Percentiles rank a stretch among this genome's conserved stretches.
phyloP scores from a whole-genome alignment of 2,888 invertebrate species.

The Sussaba pulchella region DNA sequence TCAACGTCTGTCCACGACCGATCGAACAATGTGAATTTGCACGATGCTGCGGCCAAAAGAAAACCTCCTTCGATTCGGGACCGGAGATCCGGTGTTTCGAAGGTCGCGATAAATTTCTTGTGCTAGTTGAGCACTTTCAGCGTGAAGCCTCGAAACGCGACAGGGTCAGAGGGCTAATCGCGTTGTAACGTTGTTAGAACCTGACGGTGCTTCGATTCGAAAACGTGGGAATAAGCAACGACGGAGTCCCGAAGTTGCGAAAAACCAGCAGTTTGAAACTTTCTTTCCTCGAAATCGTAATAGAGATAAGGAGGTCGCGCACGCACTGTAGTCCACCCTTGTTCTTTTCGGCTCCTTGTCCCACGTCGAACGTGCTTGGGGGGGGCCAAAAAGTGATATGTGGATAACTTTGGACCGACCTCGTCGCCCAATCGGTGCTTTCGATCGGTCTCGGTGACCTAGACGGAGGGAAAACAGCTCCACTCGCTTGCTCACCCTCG shows the following conservation, averaged over 20 bases:
- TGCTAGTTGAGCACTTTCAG: constrained; percentile 11
- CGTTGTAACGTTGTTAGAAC: constrained; percentile 44
- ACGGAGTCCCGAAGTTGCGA: not conserved
- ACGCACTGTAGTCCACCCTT: constrained; percentile 42
- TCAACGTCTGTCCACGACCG: not conserved
- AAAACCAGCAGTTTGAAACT: not conserved
- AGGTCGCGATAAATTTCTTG: constrained; percentile 17
- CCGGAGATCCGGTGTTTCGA: constrained; percentile 3
- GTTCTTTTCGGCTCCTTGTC: not conserved
- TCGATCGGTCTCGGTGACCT: constrained; percentile 56
- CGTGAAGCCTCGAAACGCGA: constrained; percentile 26
- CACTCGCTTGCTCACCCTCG: constrained; percentile 11
- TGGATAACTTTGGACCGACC: constrained; percentile 51
- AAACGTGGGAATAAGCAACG: constrained; percentile 26
- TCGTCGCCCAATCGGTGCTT: constrained; percentile 50
- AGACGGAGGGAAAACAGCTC: constrained; percentile 38
- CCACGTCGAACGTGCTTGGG: not conserved
- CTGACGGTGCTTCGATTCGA: constrained; percentile 18
- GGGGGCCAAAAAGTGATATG: constrained; percentile 29
- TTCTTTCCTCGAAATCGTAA: constrained; percentile 35
- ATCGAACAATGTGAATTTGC: not conserved
- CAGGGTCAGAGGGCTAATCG: constrained; percentile 36
- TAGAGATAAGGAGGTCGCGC: constrained; percentile 32
- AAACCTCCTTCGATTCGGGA: not conserved
- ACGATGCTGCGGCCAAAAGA: not conserved